Evolutionary conservation across 2,888 invertebrate species (phyloP).

Genomic region (Rambutsinella grinnellia): DNA sequence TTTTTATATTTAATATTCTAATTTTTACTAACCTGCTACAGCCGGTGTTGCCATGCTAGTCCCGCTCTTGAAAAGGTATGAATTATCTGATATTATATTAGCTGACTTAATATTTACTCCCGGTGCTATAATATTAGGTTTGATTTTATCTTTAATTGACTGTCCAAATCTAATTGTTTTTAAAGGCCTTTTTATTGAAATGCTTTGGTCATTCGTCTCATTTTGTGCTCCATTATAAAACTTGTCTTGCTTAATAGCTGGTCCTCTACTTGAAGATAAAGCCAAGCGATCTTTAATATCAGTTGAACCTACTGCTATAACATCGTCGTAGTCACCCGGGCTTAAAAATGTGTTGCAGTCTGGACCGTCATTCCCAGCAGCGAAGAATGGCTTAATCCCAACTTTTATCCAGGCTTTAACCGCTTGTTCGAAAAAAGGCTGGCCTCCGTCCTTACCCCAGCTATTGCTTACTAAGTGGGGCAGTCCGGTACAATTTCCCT

Average conservation of each 20-base stretch:
- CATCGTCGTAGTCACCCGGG: not conserved
- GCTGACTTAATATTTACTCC: not conserved
- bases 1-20: too few relatives aligned
- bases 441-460: not conserved
- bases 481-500: not conserved
- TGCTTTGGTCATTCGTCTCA: not conserved
- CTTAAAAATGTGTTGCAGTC: not conserved
- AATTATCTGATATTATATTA: constrained; percentile 12
- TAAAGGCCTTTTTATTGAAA: not conserved
- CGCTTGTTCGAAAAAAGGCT: not conserved
- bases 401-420: not conserved
- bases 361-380: constrained; percentile 10
- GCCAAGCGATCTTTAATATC: not conserved
- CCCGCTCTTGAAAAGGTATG: constrained; percentile 9
- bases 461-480: not conserved
- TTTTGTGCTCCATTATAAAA: not conserved
- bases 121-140: constrained; percentile 25
- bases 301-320: not conserved
- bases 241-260: not conserved
- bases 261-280: not conserved
- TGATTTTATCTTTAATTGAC: not conserved
- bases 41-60: not conserved
- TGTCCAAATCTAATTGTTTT: not conserved
- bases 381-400: not conserved
- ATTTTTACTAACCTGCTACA: constrained; percentile 4